A percentile compares a stretch with the other conserved stretches of the same genome.
Evolutionary conservation across 2,888 invertebrate species (phyloP).

Genomic region (Catocala nupta): DNA sequence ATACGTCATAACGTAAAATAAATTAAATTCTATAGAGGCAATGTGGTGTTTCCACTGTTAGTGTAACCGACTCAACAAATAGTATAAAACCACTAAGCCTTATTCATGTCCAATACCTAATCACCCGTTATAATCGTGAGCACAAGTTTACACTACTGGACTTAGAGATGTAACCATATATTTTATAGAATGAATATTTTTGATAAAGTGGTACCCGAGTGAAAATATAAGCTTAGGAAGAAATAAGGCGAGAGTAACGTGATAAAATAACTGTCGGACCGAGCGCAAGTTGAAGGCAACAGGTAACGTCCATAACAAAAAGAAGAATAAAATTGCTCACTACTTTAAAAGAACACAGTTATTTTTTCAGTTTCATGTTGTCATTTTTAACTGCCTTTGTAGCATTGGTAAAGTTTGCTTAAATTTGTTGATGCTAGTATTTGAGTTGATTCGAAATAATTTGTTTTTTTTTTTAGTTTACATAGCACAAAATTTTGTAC

Average conservation of each 20-base stretch:
- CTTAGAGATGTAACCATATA: not conserved
- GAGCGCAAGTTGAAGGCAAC: slow-evolving; percentile 30
- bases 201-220: slow-evolving; percentile 28
- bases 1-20: too few relatives aligned
- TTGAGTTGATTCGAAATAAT: too few relatives aligned
- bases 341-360: slow-evolving; percentile 7
- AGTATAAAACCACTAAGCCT: too few relatives aligned
- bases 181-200: slow-evolving; percentile 3
- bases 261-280: slow-evolving; percentile 44
- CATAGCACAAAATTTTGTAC: too few relatives aligned
- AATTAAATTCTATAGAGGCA: too few relatives aligned
- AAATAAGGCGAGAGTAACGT: slow-evolving; percentile 27
- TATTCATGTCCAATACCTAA: too few relatives aligned
- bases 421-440: not conserved
- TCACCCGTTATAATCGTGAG: too few relatives aligned
- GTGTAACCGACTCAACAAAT: too few relatives aligned
- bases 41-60: too few relatives aligned
- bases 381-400: slow-evolving; percentile 2
- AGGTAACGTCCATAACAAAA: slow-evolving; percentile 30
- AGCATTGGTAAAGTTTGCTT: not conserved
- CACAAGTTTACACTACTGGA: too few relatives aligned
- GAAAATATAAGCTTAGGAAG: slow-evolving; percentile 31
- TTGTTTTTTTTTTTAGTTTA: too few relatives aligned
- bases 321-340: slow-evolving; percentile 18
- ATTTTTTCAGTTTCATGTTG: slow-evolving; percentile 4